A percentile compares a stretch with the other conserved stretches of the same genome.
Evolutionary conservation across 1,140 invertebrate species (phyloP).

Genomic region (Leptinotarsa texana): DNA sequence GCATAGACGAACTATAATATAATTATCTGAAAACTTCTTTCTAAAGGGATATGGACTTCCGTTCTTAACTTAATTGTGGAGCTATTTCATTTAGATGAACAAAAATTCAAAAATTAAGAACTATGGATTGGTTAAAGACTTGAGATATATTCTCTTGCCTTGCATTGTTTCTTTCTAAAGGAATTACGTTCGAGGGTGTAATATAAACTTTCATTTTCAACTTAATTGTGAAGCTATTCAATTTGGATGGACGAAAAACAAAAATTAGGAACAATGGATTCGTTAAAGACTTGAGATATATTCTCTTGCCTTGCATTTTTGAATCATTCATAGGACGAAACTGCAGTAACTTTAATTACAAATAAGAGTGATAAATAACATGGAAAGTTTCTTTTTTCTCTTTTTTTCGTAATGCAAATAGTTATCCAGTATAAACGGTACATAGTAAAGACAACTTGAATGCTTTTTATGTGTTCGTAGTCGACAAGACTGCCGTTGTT

Average conservation of each 20-base stretch:
- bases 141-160: neutral
- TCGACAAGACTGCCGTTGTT: neutral
- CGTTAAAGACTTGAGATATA: neutral
- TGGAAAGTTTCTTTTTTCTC: no score
- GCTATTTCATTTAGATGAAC: neutral
- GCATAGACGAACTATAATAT: neutral
- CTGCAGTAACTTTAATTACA: no score
- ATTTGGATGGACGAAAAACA: neutral
- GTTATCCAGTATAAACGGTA: neutral
- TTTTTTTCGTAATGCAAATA: neutral
- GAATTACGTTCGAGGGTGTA: neutral
- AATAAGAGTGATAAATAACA: no score
- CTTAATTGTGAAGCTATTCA: neutral
- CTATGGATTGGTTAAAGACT: neutral
- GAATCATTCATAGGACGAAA: neutral
- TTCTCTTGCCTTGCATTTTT: neutral
- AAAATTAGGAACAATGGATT: neutral
- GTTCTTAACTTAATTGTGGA: neutral
- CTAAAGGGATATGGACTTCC: neutral
- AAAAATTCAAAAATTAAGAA: neutral
- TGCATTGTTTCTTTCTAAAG: neutral
- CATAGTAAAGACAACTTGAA: neutral
- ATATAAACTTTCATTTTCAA: neutral
- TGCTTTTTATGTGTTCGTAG: neutral
- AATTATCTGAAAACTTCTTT: neutral